phyloP scores from a whole-genome alignment of 2,797 vertebrate species.

The Trachops cirrhosus region DNA sequence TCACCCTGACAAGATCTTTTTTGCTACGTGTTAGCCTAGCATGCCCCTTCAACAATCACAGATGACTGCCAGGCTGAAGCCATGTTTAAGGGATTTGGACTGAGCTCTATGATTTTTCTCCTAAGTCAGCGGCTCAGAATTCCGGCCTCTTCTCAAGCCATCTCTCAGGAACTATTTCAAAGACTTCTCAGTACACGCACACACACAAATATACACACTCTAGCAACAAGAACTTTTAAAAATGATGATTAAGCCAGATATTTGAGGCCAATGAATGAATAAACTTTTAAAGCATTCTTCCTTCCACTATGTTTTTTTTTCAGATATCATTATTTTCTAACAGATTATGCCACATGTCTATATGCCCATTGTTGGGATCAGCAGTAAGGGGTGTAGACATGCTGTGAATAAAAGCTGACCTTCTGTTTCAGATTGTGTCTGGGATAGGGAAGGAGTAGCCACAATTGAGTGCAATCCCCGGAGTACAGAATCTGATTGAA shows the following conservation, averaged over 20 bases:
- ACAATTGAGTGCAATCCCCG: background rate
- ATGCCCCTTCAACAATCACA: background rate
- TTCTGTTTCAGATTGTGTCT: background rate
- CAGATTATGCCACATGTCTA: background rate
- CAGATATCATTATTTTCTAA: background rate
- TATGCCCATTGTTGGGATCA: background rate
- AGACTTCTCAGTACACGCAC: background rate
- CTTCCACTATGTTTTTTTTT: background rate
- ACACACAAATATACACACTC: background rate
- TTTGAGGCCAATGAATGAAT: background rate
- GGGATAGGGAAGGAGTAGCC: background rate
- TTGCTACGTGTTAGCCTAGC: background rate
- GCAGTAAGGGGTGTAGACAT: background rate
- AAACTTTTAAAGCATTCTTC: background rate
- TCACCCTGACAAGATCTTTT: background rate
- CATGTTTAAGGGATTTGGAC: background rate
- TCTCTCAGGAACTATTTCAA: constrained; percentile 27
- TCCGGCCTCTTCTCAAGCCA: background rate
- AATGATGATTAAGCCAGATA: background rate
- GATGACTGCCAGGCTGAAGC: background rate
- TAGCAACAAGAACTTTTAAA: background rate
- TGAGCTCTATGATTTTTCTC: constrained; percentile 44
- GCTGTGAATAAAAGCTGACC: background rate
- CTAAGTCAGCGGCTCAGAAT: constrained; percentile 14
- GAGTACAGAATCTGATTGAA: background rate